A percentile compares a stretch with the other conserved stretches of the same genome.
phyloP scores from a whole-genome alignment of 2,113 vertebrate genomes.

The Gambusia affinis region DNA sequence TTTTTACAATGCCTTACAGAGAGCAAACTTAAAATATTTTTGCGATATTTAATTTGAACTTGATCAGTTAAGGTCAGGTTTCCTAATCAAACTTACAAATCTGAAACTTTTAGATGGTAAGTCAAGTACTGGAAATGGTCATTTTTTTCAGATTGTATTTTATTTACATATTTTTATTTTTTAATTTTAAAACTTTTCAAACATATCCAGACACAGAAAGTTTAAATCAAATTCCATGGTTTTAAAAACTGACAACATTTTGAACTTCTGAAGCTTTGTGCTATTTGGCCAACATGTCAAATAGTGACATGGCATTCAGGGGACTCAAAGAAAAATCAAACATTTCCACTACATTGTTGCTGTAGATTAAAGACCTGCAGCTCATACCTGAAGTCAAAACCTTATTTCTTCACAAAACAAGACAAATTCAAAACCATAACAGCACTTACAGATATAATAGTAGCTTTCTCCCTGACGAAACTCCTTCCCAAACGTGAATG shows the following conservation, averaged over 20 bases:
- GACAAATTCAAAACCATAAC: not conserved
- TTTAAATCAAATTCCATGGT: too few relatives aligned
- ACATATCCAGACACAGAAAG: too few relatives aligned
- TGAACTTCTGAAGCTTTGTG: not conserved
- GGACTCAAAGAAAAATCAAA: too few relatives aligned
- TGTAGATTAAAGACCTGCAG: too few relatives aligned
- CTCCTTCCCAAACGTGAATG: conserved; percentile 92
- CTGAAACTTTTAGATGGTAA: not conserved
- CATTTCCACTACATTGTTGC: too few relatives aligned
- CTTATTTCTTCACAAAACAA: too few relatives aligned
- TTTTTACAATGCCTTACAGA: not conserved
- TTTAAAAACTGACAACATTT: not conserved
- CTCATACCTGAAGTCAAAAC: too few relatives aligned
- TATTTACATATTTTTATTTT: not conserved
- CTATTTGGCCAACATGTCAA: not conserved
- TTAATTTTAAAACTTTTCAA: too few relatives aligned
- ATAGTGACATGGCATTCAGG: not conserved
- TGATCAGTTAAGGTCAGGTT: too few relatives aligned
- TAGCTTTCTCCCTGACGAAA: conserved; percentile 93
- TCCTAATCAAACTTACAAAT: not conserved
- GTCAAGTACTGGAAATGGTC: not conserved
- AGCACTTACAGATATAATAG: conserved; percentile 96
- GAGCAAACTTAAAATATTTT: not conserved
- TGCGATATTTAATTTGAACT: too few relatives aligned
- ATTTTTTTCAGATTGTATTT: not conserved